A percentile compares a stretch with the other conserved stretches of the same genome.
These are phyloP conservation scores for Hippocampus guttulatus DNA, from an alignment of 2,113 vertebrate species.

Conservation along the genomic window DNA sequence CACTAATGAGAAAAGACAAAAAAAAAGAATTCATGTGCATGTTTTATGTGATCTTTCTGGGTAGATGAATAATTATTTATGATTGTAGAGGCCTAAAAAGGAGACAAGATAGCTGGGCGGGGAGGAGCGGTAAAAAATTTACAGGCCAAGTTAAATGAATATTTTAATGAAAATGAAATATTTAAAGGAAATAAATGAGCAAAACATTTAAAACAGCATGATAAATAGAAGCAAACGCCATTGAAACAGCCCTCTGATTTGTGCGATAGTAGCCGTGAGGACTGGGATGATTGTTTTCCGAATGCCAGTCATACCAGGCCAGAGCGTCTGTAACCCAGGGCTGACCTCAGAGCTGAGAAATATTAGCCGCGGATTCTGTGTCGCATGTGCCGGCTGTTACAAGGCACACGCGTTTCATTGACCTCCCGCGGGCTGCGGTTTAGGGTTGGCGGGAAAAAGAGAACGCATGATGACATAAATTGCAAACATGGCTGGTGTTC, in stretches of 20 bases:
- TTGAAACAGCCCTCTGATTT: conserved; percentile 57
- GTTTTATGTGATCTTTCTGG: conserved; percentile 77
- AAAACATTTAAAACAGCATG: conserved; percentile 75
- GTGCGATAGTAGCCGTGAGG: conserved; percentile 48
- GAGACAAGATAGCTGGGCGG: conserved; percentile 60
- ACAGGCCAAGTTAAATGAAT: conserved; percentile 76
- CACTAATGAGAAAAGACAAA: conserved; percentile 78
- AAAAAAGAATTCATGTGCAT: conserved; percentile 72
- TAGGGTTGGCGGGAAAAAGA: conserved; percentile 18
- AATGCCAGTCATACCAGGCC: conserved; percentile 46
- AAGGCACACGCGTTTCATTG: conserved; percentile 54
- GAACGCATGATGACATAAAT: conserved; percentile 30
- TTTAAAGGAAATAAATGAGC: conserved; percentile 79
- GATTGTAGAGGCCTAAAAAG: conserved; percentile 70
- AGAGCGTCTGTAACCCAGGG: conserved; percentile 50
- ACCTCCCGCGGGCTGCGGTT: conserved; percentile 45
- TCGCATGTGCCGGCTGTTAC: conserved; percentile 54
- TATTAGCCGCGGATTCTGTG: conserved; percentile 62
- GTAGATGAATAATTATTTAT: conserved; percentile 77
- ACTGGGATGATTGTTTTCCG: conserved; percentile 55
- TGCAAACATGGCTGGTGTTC: conserved; percentile 19
- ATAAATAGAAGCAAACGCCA: conserved; percentile 67
- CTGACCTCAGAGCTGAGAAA: conserved; percentile 52
- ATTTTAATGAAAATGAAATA: conserved; percentile 78
- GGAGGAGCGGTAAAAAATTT: conserved; percentile 75